Evolutionary conservation across 2,888 invertebrate species (phyloP).

Genomic region (Microplitis deprimator): DNA sequence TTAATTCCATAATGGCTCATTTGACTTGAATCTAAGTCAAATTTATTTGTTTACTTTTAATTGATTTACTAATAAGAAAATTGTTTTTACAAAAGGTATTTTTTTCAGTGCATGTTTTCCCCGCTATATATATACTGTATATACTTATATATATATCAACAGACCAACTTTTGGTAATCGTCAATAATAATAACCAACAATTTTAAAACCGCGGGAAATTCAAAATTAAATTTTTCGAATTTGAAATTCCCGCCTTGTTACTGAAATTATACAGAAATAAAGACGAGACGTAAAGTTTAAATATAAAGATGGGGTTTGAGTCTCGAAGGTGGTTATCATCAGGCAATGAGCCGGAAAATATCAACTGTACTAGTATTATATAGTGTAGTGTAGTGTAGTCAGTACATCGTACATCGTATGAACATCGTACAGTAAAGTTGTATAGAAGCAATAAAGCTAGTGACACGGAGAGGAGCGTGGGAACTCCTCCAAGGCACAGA

Average conservation of each 20-base stretch:
- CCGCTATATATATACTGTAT: no score
- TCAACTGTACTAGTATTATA: conserved; percentile 4
- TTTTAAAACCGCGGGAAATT: no score
- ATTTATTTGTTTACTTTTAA: no score
- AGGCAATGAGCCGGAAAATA: conserved; percentile 42
- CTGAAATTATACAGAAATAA: background rate
- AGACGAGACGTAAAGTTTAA: background rate
- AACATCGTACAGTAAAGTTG: conserved; percentile 40
- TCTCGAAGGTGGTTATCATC: conserved; percentile 47
- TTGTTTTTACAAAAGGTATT: no score
- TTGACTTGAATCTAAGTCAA: no score
- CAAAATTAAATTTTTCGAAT: no score
- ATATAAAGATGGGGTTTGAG: conserved; percentile 14
- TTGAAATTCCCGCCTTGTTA: background rate
- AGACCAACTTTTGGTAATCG: no score
- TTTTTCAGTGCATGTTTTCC: no score
- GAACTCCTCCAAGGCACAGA: conserved; percentile 59
- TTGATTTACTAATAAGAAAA: no score
- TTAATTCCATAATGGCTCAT: no score
- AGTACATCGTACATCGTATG: conserved; percentile 25
- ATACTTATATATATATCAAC: no score
- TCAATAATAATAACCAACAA: no score
- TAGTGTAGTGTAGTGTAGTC: background rate
- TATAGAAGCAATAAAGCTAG: conserved; percentile 57
- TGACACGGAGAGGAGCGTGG: conserved; percentile 60